A percentile compares a stretch with the other conserved stretches of the same genome.
Conservation (phyloP, 1,140 invertebrate species). For the Scaptomyza hsui region DNA sequence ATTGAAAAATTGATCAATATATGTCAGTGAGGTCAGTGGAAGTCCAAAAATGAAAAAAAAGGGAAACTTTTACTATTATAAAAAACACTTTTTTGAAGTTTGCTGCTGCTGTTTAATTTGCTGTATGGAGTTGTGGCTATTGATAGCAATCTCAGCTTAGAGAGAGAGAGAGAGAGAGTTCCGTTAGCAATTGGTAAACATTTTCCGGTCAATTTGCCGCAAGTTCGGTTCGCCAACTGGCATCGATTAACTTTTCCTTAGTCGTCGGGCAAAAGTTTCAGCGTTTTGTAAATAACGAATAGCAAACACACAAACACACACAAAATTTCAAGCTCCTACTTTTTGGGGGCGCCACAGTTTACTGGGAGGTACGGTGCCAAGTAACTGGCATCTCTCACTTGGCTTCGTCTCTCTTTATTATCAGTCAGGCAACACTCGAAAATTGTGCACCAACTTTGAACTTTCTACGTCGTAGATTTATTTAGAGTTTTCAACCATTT, state of each 20-base stretch:
- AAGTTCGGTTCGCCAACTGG: slow-evolving; percentile 56
- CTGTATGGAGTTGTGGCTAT: slow-evolving; percentile 30
- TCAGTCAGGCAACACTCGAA: slow-evolving; percentile 22
- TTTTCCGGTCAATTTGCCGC: slow-evolving; percentile 78
- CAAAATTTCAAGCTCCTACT: slow-evolving; percentile 31
- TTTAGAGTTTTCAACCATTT: slow-evolving; percentile 27
- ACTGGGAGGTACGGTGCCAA: too few relatives aligned
- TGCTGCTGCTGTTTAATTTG: slow-evolving; percentile 61
- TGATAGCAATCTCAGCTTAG: slow-evolving; percentile 61
- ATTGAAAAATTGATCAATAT: slow-evolving; percentile 56
- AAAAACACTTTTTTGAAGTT: slow-evolving; percentile 42
- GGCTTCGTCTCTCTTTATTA: slow-evolving; percentile 24
- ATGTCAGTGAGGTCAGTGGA: slow-evolving; percentile 33
- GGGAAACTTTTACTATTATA: slow-evolving; percentile 66
- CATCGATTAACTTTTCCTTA: slow-evolving; percentile 75
- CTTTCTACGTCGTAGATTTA: slow-evolving; percentile 42
- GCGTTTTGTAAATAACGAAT: slow-evolving; percentile 58
- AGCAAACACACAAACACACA: slow-evolving; percentile 20
- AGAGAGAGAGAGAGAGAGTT: slow-evolving; percentile 46
- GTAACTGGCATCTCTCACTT: not conserved
- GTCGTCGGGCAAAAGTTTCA: slow-evolving; percentile 42
- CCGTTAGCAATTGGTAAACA: slow-evolving; percentile 78
- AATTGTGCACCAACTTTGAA: slow-evolving; percentile 16
- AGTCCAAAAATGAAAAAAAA: slow-evolving; percentile 1
- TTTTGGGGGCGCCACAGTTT: slow-evolving; percentile 7